Conservation (phyloP, 2,113 vertebrate genomes). For the Oreochromis tanganicae region DNA sequence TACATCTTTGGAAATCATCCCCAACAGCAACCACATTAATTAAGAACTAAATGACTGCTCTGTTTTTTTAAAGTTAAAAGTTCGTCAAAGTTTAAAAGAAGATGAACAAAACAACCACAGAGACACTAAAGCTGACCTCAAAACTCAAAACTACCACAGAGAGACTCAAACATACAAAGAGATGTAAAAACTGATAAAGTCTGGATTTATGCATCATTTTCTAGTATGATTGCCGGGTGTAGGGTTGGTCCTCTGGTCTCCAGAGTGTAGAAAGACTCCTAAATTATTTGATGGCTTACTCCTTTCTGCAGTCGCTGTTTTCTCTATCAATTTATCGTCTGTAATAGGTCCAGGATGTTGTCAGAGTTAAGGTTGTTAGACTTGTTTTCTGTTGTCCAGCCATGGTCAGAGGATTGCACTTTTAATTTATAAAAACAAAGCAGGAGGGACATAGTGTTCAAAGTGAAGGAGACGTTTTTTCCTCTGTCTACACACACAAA, state of each 20-base stretch:
- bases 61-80: not conserved
- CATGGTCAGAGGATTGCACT: not conserved
- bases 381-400: not conserved
- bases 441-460: not conserved
- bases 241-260: not conserved
- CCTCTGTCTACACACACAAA: not conserved
- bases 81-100: not conserved
- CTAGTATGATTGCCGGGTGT: not conserved
- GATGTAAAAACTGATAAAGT: not conserved
- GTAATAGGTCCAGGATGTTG: not conserved
- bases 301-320: not conserved
- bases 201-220: not conserved
- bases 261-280: not conserved
- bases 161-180: not conserved
- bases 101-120: not conserved
- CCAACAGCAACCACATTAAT: not conserved
- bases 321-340: not conserved
- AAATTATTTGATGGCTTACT: not conserved
- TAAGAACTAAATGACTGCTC: not conserved
- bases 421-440: not conserved
- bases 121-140: not conserved
- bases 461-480: not conserved
- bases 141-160: not conserved
- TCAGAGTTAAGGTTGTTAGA: not conserved
- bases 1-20: not conserved